Evolutionary conservation across 1,140 invertebrate genomes (phyloP).

Genomic region (Drosophila burlai): DNA sequence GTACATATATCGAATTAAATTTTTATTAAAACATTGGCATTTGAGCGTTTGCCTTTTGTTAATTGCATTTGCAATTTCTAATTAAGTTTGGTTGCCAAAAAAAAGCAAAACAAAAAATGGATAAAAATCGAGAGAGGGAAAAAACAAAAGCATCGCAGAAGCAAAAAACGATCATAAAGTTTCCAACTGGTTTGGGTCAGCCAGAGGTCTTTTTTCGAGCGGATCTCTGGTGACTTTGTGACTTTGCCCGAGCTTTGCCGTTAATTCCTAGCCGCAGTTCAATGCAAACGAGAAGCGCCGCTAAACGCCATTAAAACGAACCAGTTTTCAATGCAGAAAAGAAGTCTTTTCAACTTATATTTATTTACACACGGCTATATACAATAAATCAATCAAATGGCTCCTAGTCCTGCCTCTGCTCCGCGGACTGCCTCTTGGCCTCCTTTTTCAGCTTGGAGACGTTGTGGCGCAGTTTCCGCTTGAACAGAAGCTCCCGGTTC

Average conservation of each 20-base stretch:
- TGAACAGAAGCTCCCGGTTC: conserved; percentile 74
- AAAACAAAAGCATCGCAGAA: conserved; percentile 26
- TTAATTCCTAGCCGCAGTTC: conserved; percentile 69
- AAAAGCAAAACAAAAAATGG: conserved; percentile 8
- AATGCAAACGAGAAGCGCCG: conserved; percentile 78
- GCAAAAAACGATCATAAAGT: conserved; percentile 40
- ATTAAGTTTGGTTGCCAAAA: conserved; percentile 68
- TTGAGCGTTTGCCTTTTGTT: conserved; percentile 56
- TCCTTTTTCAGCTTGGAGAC: conserved; percentile 65
- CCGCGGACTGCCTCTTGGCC: conserved; percentile 33
- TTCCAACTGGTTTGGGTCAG: conserved; percentile 56
- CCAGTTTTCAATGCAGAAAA: conserved; percentile 65
- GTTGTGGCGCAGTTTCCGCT: conserved; percentile 65
- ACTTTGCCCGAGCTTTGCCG: conserved; percentile 52
- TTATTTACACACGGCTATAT: conserved; percentile 67
- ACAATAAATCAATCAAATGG: conserved; percentile 50
- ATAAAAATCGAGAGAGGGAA: conserved; percentile 10
- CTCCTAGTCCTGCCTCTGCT: conserved; percentile 11
- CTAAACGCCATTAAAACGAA: conserved; percentile 56
- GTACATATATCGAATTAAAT: conserved; percentile 53
- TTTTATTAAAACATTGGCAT: conserved; percentile 62
- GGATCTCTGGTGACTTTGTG: conserved; percentile 44
- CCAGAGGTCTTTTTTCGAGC: conserved; percentile 45
- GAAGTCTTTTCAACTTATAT: conserved; percentile 62
- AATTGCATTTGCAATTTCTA: conserved; percentile 82